Evolutionary conservation across 2,797 vertebrate species (phyloP), one percentile per base, ranked within the genome.

Genomic region (Phaenicophaeus curvirostris): DNA sequence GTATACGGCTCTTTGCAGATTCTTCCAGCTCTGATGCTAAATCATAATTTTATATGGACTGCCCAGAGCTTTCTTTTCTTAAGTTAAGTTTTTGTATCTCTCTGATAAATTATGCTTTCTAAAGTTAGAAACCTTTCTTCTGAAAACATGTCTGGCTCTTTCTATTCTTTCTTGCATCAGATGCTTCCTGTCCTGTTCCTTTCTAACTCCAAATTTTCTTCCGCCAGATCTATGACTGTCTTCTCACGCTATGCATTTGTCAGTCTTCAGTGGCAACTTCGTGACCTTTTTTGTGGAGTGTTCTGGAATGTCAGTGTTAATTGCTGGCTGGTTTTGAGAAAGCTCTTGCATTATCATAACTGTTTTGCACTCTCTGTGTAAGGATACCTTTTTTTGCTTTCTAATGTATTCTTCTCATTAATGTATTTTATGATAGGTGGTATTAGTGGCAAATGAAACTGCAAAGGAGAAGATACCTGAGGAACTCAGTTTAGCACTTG

Each of bases 381-480:
- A 25, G 54, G 11, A 23, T 66, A 35, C 12, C 25, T 81, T 81
- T 46, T 39, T 13, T 57, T 33, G 2, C n/a, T 81, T 86, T 12
- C 37, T 76, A 58, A 51, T 82, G 11, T 4, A 5, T 46, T 50
- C 7, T 72, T 46, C 53, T 86, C 62, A 69, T 39, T 6, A 15
- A 50, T 66, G 15, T 65, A 9, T 85, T 94, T 86, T 63, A 4
- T 84, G 44, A 20, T 69, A 98, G 98, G 98, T 98, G 39, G 97
- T 98, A 57, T 96, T 98, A 53, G 98, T 98, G 72, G 97, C 97
- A 74, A 98, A 98, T 96, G 98, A 98, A 93, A 96, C 78, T 51
- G 97, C 98, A 16, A 98, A 98, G 92, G 98, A 98, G 79, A 98
- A 97, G 73, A 98, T 98, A 93, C 98, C 98, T 0, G 98, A 98